Evolutionary conservation across 2,797 vertebrate species (phyloP).

Genomic region (Echiichthys vipera): DNA sequence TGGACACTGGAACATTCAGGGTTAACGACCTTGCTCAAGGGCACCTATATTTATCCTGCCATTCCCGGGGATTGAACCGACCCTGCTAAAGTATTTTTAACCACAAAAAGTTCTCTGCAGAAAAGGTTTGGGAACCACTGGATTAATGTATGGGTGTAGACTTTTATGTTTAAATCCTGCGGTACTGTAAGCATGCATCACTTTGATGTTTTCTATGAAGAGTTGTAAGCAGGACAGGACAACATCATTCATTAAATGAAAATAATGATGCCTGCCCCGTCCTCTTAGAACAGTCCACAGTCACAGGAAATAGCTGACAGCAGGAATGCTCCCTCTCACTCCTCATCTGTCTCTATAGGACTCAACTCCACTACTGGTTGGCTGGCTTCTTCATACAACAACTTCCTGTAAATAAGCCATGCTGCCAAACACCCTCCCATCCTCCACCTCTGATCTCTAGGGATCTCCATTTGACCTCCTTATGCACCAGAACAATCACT

Average conservation of each 20-base stretch:
- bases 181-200: background rate
- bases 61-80: too few species aligned
- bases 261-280: conserved; percentile 72
- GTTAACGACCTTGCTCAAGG: too few species aligned
- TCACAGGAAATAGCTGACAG: conserved; percentile 88
- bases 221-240: conserved; percentile 24
- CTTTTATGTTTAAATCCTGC: conserved; percentile 2
- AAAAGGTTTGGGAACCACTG: too few species aligned
- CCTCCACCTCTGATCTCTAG: conserved; percentile 75
- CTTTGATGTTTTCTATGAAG: background rate
- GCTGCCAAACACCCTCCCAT: conserved; percentile 77
- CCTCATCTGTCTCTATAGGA: conserved; percentile 80
- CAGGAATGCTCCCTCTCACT: conserved; percentile 84
- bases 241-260: conserved; percentile 53
- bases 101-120: too few species aligned
- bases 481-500: conserved; percentile 67
- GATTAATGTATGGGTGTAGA: background rate
- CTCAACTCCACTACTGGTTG: conserved; percentile 73
- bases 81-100: too few species aligned
- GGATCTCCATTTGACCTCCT: conserved; percentile 76
- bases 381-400: conserved; percentile 81
- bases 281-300: conserved; percentile 54
- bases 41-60: too few species aligned
- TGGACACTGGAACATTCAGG: too few species aligned
- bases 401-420: conserved; percentile 87